phyloP scores from a whole-genome alignment of 2,113 vertebrate species.

The Microcebus ravelobensis region DNA sequence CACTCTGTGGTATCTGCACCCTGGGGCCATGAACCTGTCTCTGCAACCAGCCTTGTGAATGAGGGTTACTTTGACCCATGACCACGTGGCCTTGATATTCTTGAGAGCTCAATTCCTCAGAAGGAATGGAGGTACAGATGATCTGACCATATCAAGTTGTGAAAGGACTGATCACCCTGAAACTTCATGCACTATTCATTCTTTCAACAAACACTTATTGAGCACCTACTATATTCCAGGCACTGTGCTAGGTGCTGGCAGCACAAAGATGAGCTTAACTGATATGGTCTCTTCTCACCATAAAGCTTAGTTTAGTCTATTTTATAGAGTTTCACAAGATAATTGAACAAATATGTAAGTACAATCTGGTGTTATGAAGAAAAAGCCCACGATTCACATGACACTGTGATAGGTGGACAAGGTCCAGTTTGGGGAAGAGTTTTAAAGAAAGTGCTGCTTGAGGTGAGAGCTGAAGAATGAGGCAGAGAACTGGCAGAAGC shows the following conservation, averaged over 20 bases:
- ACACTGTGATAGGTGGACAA: not conserved
- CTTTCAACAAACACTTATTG: not conserved
- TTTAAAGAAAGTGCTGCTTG: conserved; percentile 10
- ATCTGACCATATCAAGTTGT: not conserved
- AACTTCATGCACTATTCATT: not conserved
- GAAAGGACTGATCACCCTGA: not conserved
- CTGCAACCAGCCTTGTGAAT: not conserved
- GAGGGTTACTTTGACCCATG: not conserved
- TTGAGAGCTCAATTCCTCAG: not conserved
- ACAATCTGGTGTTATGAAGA: not conserved
- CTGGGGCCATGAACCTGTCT: not conserved
- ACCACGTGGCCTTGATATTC: not conserved
- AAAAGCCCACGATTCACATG: not conserved
- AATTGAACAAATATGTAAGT: not conserved
- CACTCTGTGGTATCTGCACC: not conserved
- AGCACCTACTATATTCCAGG: not conserved
- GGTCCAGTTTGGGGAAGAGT: not conserved
- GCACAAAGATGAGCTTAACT: not conserved
- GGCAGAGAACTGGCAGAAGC: not conserved
- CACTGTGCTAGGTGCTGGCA: not conserved
- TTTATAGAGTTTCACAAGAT: not conserved
- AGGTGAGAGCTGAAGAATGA: not conserved
- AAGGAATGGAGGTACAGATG: not conserved
- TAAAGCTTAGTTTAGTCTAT: not conserved
- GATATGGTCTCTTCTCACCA: not conserved